Evolutionary conservation across 92 coral and sea anemone genomes (phyloP).

Genomic region (Palythoa grandiflora): DNA sequence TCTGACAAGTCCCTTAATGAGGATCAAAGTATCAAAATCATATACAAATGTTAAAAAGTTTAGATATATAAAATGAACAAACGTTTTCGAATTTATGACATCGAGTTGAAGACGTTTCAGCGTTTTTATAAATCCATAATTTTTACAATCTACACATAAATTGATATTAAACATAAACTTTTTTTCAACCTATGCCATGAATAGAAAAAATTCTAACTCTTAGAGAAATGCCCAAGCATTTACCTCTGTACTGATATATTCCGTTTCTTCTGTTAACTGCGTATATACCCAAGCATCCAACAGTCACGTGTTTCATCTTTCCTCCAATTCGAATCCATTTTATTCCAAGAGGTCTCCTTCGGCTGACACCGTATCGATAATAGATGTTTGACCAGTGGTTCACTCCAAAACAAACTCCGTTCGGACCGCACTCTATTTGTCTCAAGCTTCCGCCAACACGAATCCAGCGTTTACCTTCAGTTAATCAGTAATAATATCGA

Average conservation of each 20-base stretch:
- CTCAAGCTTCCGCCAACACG: slow-evolving; percentile 27
- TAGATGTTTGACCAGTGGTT: neutral
- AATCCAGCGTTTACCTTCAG: slow-evolving; percentile 39
- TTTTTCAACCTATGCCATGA: too few relatives aligned
- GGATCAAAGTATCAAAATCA: too few relatives aligned
- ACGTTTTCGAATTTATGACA: too few relatives aligned
- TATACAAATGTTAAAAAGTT: too few relatives aligned
- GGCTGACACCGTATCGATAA: slow-evolving; percentile 46
- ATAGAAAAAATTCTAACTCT: too few relatives aligned
- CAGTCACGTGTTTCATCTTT: slow-evolving; percentile 40
- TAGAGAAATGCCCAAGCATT: neutral
- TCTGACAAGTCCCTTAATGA: too few relatives aligned
- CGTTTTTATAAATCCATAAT: too few relatives aligned
- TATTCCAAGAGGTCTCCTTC: slow-evolving; percentile 33
- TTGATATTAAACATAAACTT: too few relatives aligned
- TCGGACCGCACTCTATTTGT: slow-evolving; percentile 59
- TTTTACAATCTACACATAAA: too few relatives aligned
- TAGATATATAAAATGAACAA: too few relatives aligned
- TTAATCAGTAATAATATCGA: neutral
- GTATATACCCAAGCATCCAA: slow-evolving; percentile 43
- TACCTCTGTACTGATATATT: slow-evolving; percentile 36
- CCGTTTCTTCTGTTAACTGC: slow-evolving; percentile 13
- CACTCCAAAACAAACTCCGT: slow-evolving; percentile 53
- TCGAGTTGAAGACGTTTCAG: too few relatives aligned
- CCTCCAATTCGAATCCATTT: slow-evolving; percentile 41